Conservation (phyloP, 2,888 invertebrate species). For the Agrochola lota region DNA sequence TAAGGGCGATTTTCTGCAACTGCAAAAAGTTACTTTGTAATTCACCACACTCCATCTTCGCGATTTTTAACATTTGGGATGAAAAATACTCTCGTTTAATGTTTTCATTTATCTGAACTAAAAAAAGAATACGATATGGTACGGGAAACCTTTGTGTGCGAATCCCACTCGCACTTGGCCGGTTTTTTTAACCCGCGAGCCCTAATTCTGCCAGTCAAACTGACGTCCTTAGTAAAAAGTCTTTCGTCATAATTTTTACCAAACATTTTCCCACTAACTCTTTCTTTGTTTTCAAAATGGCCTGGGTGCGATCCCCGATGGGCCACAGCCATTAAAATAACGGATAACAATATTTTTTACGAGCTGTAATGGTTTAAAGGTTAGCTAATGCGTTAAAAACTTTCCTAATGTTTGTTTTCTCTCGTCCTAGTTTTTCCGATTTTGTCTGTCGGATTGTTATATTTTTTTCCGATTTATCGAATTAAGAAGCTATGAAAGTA, state of each 20-base stretch:
- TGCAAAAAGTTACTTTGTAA: too few relatives aligned
- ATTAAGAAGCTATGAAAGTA: constrained; percentile 21
- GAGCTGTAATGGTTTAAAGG: constrained; percentile 74
- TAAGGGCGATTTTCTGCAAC: too few relatives aligned
- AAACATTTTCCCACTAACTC: constrained; percentile 46
- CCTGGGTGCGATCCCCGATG: constrained; percentile 21
- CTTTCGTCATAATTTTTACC: constrained; percentile 24
- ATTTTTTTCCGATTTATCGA: constrained; percentile 45
- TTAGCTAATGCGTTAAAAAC: constrained; percentile 74
- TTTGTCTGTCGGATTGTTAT: constrained; percentile 53
- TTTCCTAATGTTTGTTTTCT: constrained; percentile 72
- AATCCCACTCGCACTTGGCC: too few relatives aligned
- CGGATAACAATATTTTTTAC: constrained; percentile 74
- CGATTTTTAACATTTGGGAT: too few relatives aligned
- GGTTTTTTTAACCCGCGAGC: constrained; percentile 4
- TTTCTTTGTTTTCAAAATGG: constrained; percentile 45
- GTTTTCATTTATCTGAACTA: too few relatives aligned
- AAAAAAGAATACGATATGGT: too few relatives aligned
- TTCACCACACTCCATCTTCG: too few relatives aligned
- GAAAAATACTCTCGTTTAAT: too few relatives aligned
- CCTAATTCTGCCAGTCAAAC: constrained; percentile 39
- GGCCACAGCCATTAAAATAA: constrained; percentile 57
- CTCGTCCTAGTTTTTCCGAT: constrained; percentile 66
- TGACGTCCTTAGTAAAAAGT: constrained; percentile 30
- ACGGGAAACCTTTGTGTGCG: too few relatives aligned